Conservation (phyloP, 2,113 vertebrate species). For the Trichechus manatus region DNA sequence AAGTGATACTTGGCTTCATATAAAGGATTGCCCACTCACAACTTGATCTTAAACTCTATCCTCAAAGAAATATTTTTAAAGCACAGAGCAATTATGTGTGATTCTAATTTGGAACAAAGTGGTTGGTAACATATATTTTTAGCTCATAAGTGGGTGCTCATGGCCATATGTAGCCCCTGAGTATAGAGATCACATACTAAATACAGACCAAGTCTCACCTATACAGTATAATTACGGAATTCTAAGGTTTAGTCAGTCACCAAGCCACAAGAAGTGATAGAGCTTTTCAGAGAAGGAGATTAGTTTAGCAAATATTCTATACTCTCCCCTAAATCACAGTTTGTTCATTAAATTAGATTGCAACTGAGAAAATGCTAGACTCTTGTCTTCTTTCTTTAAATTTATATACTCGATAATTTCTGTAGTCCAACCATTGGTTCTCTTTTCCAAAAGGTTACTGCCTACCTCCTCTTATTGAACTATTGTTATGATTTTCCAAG, state of each 20-base stretch:
- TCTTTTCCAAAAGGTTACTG: background rate
- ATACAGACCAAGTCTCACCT: slow-evolving; percentile 80
- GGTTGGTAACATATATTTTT: slow-evolving; percentile 83
- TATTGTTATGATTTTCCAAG: background rate
- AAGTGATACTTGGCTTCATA: background rate
- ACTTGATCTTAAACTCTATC: slow-evolving; percentile 63
- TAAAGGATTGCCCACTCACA: slow-evolving; percentile 2
- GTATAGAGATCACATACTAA: slow-evolving; percentile 82
- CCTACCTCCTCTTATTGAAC: background rate
- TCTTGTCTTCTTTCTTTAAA: slow-evolving; percentile 62
- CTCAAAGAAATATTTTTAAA: slow-evolving; percentile 45
- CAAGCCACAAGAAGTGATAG: slow-evolving; percentile 83
- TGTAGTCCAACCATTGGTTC: background rate
- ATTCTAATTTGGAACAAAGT: slow-evolving; percentile 83
- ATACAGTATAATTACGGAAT: slow-evolving; percentile 86
- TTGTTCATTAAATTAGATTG: slow-evolving; percentile 49
- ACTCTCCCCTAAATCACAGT: slow-evolving; percentile 20
- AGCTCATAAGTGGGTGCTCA: slow-evolving; percentile 83
- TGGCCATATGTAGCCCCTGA: slow-evolving; percentile 84
- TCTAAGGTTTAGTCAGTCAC: slow-evolving; percentile 71
- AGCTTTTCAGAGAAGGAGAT: slow-evolving; percentile 76
- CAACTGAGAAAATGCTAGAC: slow-evolving; percentile 55
- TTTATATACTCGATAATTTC: background rate
- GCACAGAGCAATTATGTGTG: slow-evolving; percentile 66
- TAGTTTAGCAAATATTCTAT: slow-evolving; percentile 71